Conservation (phyloP, 2,888 invertebrate genomes). For the Stenurella melanura region DNA sequence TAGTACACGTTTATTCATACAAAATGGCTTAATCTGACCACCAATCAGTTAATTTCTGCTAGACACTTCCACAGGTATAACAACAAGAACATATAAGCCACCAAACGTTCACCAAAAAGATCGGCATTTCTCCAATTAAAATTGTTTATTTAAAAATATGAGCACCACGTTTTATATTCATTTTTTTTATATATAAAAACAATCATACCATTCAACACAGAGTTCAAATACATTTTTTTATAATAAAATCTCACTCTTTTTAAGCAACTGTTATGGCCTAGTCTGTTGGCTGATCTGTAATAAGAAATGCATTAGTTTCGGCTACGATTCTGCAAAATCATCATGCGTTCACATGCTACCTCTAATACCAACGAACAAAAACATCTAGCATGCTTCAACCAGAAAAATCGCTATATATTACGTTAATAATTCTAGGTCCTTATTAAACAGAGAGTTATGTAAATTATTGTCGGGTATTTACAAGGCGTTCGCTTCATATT, state of each 20-base stretch:
- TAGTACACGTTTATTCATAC: not conserved
- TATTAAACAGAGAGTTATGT: constrained; percentile 35
- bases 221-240: constrained; percentile 47
- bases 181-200: constrained; percentile 41
- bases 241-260: constrained; percentile 61
- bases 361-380: constrained; percentile 11
- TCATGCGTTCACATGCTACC: constrained; percentile 45
- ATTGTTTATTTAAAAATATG: constrained; percentile 47
- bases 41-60: constrained; percentile 14
- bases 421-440: constrained; percentile 28
- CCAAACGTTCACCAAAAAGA: constrained; percentile 43
- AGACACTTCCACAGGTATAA: constrained; percentile 10
- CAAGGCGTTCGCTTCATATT: constrained; percentile 14
- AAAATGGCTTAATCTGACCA: not conserved
- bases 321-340: constrained; percentile 12
- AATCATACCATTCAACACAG: constrained; percentile 33
- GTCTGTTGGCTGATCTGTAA: constrained; percentile 63
- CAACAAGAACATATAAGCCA: constrained; percentile 50
- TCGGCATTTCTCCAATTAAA: constrained; percentile 49
- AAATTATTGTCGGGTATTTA: constrained; percentile 25
- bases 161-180: constrained; percentile 56
- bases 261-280: constrained; percentile 63
- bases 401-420: constrained; percentile 32
- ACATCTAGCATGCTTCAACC: constrained; percentile 39
- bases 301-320: constrained; percentile 48